Evolutionary conservation across 2,888 invertebrate genomes (phyloP).

Genomic region (Mythimna impura): DNA sequence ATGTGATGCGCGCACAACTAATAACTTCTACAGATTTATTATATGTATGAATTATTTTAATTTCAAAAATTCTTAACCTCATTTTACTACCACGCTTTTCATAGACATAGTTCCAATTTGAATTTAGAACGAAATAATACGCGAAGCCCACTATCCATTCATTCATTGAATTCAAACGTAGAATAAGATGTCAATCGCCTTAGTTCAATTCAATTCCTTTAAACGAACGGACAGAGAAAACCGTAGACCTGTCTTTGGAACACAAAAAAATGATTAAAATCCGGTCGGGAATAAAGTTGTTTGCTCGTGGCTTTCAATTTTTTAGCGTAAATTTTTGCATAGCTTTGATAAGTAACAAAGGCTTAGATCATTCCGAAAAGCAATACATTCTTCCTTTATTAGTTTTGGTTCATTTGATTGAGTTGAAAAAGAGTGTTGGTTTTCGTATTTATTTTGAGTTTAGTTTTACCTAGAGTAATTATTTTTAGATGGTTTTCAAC

Average conservation of each 20-base stretch:
- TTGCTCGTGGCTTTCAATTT: conserved; percentile 42
- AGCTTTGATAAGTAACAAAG: conserved; percentile 30
- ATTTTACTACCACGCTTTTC: neutral
- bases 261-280: conserved; percentile 47
- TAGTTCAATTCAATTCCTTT: conserved; percentile 50
- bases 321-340: conserved; percentile 25
- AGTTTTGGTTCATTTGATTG: neutral
- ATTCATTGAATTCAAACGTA: conserved; percentile 50
- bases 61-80: neutral
- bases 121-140: conserved; percentile 51
- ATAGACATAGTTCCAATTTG: conserved; percentile 28
- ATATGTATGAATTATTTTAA: too few relatives aligned
- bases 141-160: conserved; percentile 30
- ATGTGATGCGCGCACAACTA: too few relatives aligned
- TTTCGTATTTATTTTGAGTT: neutral
- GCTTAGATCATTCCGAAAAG: conserved; percentile 17
- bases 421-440: neutral
- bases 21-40: too few relatives aligned
- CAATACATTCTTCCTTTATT: neutral
- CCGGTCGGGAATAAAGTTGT: conserved; percentile 33
- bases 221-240: conserved; percentile 32
- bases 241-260: conserved; percentile 15
- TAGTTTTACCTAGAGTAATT: too few relatives aligned
- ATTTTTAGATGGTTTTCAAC: too few relatives aligned
- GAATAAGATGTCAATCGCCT: conserved; percentile 61